These are phyloP conservation scores for Echinops telfairi DNA, from an alignment of 2,113 vertebrate genomes.

Conservation along the genomic window DNA sequence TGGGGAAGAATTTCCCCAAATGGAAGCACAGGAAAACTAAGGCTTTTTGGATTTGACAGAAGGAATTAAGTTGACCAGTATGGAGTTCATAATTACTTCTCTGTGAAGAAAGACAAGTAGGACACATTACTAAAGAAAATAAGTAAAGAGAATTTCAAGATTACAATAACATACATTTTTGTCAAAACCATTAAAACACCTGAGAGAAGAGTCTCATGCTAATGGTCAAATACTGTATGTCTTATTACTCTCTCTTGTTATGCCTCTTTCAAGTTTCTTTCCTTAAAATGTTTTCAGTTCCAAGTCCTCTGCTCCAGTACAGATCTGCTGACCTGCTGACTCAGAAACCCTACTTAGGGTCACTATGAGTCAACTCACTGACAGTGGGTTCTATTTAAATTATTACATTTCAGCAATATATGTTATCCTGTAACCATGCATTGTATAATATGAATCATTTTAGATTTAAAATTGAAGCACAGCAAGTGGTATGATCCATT, in stretches of 20 bases:
- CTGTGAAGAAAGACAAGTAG: neutral
- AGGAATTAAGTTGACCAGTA: neutral
- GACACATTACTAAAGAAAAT: neutral
- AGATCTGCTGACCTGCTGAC: too few species aligned
- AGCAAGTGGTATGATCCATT: too few species aligned
- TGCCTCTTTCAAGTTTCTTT: neutral
- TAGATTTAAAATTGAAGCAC: too few species aligned
- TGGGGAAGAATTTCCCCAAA: too few species aligned
- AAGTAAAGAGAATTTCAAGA: neutral
- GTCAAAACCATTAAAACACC: neutral
- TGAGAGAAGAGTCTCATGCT: neutral
- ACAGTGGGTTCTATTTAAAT: too few species aligned
- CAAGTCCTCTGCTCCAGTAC: too few species aligned
- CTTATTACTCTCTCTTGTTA: neutral
- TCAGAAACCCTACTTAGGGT: too few species aligned
- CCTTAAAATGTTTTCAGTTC: neutral
- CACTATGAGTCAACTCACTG: too few species aligned
- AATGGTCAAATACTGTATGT: neutral
- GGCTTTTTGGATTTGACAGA: too few species aligned
- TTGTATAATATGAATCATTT: neutral
- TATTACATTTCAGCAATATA: neutral
- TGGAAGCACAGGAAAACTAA: too few species aligned
- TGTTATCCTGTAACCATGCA: neutral
- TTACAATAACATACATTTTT: neutral
- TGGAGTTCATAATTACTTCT: neutral